phyloP scores from a whole-genome alignment of 2,888 invertebrate genomes.

The Cetonia aurata region DNA sequence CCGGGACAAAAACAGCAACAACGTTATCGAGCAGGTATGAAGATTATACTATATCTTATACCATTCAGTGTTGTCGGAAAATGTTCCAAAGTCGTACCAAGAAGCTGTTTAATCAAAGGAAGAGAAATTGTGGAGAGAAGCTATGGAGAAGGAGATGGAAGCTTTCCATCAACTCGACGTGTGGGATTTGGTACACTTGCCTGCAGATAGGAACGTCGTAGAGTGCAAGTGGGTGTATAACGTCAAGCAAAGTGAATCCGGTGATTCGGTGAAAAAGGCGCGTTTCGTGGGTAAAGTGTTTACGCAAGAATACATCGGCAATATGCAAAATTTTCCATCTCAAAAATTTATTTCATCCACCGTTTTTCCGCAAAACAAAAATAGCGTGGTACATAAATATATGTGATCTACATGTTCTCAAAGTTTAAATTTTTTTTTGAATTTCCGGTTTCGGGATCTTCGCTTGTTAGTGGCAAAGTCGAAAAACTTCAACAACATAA shows the following conservation, averaged over 20 bases:
- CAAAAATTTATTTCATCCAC: too few relatives aligned
- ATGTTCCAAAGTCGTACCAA: neutral
- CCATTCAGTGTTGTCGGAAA: neutral
- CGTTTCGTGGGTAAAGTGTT: neutral
- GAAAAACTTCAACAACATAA: too few relatives aligned
- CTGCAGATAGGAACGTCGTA: neutral
- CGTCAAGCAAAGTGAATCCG: neutral
- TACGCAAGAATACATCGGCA: constrained; percentile 22
- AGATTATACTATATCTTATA: neutral
- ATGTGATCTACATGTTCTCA: too few relatives aligned
- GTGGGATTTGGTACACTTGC: neutral
- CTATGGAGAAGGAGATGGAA: neutral
- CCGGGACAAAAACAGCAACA: neutral
- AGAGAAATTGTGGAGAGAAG: too few relatives aligned
- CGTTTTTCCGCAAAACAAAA: too few relatives aligned
- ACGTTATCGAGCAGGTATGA: neutral
- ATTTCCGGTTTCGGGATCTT: too few relatives aligned
- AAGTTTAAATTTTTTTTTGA: too few relatives aligned
- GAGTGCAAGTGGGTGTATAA: neutral
- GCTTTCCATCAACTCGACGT: neutral
- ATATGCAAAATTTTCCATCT: too few relatives aligned
- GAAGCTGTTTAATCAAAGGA: neutral
- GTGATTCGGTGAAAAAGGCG: neutral
- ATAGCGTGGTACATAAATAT: too few relatives aligned
- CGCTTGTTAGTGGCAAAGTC: too few relatives aligned